Evolutionary conservation across 2,797 vertebrate genomes (phyloP).

Genomic region (Naso thynnoides): DNA sequence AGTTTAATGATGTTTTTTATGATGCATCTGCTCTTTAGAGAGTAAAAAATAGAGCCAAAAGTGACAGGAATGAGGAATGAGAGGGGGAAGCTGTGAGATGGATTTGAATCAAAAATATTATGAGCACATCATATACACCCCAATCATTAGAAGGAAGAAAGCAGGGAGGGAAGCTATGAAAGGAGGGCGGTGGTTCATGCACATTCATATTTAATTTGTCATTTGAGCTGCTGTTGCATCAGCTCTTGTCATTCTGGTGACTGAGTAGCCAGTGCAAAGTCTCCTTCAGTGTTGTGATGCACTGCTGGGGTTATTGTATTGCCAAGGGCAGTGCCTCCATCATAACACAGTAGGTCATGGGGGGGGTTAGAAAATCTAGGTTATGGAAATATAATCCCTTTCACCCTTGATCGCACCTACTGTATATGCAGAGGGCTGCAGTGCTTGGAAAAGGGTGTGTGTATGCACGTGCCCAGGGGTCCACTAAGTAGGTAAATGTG

Average conservation of each 20-base stretch:
- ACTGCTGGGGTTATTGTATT: conserved; percentile 62
- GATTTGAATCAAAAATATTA: conserved; percentile 48
- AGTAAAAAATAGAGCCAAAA: conserved; percentile 49
- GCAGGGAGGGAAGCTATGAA: conserved; percentile 12
- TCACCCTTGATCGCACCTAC: conserved; percentile 70
- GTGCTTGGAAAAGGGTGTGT: conserved; percentile 51
- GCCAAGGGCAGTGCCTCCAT: conserved; percentile 52
- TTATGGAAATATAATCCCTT: conserved; percentile 76
- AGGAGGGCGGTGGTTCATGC: conserved; percentile 47
- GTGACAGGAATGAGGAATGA: conserved; percentile 66
- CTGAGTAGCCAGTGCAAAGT: conserved; percentile 35
- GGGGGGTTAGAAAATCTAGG: conserved; percentile 76
- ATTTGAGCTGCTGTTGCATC: conserved; percentile 62
- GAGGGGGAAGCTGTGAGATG: conserved; percentile 26
- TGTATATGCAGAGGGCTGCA: conserved; percentile 59
- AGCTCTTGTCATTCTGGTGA: conserved; percentile 40
- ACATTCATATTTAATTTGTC: conserved; percentile 77
- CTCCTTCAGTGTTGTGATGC: conserved; percentile 13
- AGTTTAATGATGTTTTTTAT: conserved; percentile 68
- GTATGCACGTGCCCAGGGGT: conserved; percentile 47
- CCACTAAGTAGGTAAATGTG: conserved; percentile 60
- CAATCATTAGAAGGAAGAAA: conserved; percentile 52
- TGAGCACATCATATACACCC: conserved; percentile 44
- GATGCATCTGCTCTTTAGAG: conserved; percentile 69
- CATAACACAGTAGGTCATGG: conserved; percentile 53